phyloP scores from a whole-genome alignment of 1,140 invertebrate genomes.

The Yoshiicerus persimilis region DNA sequence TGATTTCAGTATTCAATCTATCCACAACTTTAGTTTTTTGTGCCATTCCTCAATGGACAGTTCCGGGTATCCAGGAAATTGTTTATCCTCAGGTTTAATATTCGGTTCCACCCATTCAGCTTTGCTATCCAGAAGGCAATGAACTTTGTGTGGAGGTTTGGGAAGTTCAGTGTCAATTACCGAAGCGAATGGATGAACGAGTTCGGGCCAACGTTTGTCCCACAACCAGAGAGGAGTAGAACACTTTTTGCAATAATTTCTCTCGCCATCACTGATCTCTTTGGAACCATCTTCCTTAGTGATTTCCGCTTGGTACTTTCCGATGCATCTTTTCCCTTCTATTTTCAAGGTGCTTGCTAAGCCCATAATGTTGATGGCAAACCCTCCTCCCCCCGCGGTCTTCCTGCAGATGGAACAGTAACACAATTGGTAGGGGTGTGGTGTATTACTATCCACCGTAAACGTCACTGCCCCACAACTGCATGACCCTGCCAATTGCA shows the following conservation, averaged over 20 bases:
- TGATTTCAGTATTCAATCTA: not conserved
- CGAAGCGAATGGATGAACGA: conserved; percentile 24
- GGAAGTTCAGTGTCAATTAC: conserved; percentile 29
- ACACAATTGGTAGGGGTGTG: conserved; percentile 22
- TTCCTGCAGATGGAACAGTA: conserved; percentile 31
- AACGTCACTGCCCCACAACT: not conserved
- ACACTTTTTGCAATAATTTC: conserved; percentile 15
- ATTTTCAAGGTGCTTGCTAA: not conserved
- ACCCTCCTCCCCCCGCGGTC: conserved; percentile 14
- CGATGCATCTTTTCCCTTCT: not conserved
- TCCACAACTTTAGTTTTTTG: not conserved
- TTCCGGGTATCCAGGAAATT: conserved; percentile 6
- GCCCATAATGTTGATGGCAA: conserved; percentile 29
- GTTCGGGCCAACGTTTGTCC: conserved; percentile 27
- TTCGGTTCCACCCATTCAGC: conserved; percentile 9
- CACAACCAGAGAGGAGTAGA: not conserved
- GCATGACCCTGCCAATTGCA: conserved; percentile 4
- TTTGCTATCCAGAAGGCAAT: conserved; percentile 13
- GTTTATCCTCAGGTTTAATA: conserved; percentile 6
- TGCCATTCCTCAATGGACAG: conserved; percentile 30
- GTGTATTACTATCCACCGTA: conserved; percentile 17
- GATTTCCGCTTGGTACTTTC: not conserved
- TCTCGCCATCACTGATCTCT: not conserved
- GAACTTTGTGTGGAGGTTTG: not conserved
- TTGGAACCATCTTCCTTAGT: not conserved